A percentile compares a stretch with the other conserved stretches of the same genome.
Conservation (phyloP, 2,113 vertebrate genomes). For the Siphamia tubifer region DNA sequence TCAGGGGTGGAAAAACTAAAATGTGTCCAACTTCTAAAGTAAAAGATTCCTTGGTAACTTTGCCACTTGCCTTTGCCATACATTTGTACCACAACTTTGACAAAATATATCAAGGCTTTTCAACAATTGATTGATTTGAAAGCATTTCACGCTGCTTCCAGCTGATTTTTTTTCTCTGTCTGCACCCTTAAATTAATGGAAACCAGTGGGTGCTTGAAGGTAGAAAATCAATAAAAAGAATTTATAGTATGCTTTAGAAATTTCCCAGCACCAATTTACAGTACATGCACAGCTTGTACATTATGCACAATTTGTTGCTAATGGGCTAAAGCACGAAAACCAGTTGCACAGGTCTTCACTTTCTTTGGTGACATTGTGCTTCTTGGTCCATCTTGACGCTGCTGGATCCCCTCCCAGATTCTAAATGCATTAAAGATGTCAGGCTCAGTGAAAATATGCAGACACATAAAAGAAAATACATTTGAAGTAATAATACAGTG, state of each 20-base stretch:
- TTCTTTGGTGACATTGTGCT: neutral
- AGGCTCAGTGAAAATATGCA: too few species aligned
- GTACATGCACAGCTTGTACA: slow-evolving; percentile 7
- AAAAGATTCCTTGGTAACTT: neutral
- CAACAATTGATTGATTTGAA: neutral
- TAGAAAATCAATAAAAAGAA: slow-evolving; percentile 34
- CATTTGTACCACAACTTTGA: neutral
- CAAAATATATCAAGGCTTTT: neutral
- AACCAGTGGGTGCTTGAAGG: neutral
- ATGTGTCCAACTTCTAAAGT: too few species aligned
- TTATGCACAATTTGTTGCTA: slow-evolving; percentile 33
- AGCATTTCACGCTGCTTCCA: neutral
- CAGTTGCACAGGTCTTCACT: neutral
- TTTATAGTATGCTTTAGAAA: slow-evolving; percentile 25
- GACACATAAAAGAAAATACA: too few species aligned
- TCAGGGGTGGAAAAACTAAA: too few species aligned
- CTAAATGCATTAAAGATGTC: neutral
- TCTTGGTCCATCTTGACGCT: neutral
- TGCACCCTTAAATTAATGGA: slow-evolving; percentile 8
- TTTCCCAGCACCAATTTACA: slow-evolving; percentile 10
- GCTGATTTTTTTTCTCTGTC: neutral
- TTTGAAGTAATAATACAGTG: neutral
- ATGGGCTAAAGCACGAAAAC: slow-evolving; percentile 13
- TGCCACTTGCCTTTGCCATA: neutral
- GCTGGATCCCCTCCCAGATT: neutral